A percentile compares a stretch with the other conserved stretches of the same genome.
Conservation (phyloP, 1,140 invertebrate genomes). For the Dinoponera quadriceps region DNA sequence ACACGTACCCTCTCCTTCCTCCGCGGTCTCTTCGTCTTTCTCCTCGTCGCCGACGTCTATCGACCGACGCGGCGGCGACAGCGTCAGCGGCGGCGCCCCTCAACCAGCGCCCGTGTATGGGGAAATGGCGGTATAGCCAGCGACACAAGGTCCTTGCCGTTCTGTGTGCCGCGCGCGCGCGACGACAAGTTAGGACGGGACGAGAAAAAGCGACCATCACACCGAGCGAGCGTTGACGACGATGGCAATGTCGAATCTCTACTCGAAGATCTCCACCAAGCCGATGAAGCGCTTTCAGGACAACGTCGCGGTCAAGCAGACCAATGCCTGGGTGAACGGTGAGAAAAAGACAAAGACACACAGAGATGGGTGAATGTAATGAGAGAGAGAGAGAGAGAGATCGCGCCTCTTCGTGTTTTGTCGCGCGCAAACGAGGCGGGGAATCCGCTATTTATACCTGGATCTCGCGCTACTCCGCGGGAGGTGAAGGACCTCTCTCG, state of each 20-base stretch:
- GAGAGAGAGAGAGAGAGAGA: too few relatives aligned
- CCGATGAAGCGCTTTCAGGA: conserved; percentile 89
- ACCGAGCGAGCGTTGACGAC: conserved; percentile 62
- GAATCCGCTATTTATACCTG: too few relatives aligned
- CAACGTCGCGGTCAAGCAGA: conserved; percentile 91
- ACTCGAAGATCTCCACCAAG: conserved; percentile 90
- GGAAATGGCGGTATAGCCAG: conserved; percentile 77
- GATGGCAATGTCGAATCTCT: conserved; percentile 91
- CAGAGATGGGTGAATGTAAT: not conserved
- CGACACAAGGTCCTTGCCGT: conserved; percentile 42
- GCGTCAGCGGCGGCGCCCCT: conserved; percentile 26
- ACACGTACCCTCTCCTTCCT: too few relatives aligned
- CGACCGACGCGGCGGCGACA: conserved; percentile 72
- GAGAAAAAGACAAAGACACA: conserved; percentile 81
- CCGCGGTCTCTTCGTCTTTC: conserved; percentile 59
- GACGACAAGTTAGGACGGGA: conserved; percentile 11
- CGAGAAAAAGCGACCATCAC: conserved; percentile 6
- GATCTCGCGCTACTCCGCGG: too few relatives aligned
- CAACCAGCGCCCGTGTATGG: conserved; percentile 73
- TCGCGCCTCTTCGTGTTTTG: too few relatives aligned
- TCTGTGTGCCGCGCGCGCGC: conserved; percentile 25
- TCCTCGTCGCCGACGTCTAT: conserved; percentile 66
- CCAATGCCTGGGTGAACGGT: conserved; percentile 94
- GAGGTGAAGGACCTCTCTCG: too few relatives aligned
- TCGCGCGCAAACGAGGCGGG: too few relatives aligned